Evolutionary conservation across 2,888 invertebrate genomes (phyloP), one percentile per base, ranked within the genome.

Genomic region (Agonum fuliginosum): DNA sequence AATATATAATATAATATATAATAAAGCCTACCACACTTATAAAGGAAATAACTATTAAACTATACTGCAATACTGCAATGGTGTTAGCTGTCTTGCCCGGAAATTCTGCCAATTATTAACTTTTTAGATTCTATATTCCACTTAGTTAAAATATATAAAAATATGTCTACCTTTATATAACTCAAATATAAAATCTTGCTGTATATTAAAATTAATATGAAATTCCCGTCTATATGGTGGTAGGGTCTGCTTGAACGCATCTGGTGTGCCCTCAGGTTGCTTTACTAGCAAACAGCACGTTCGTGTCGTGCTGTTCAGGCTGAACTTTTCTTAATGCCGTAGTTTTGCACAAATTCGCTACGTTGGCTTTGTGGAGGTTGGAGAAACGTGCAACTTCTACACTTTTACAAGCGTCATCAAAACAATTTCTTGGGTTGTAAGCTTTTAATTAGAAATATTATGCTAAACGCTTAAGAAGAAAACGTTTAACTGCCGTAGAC

Each of bases 261-360:
- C 46, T 17, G 6, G 19, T 46, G 17, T 8, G 17, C 14, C 46
- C 46, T 6, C 46, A 46, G 46, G 46, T 46, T 46, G 46, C 46
- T 46, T 46, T 46, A 17, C 17, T 17, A 12, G 46, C 46, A 46
- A 46, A 46, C 46, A 46, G 19, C 46, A 17, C 17, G 46, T 46
- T 17, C 46, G 17, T 14, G 4, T 46, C 46, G 17, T 46, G 46
- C 17, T 17, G 46, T 46, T 46, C 46, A 17, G 14, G 1, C 46
- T 46, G 17, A 46, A 46, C 46, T 46, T 14, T 37, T 37, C 37
- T 17, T 46, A 46, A 46, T 46, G 19, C 46, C 8, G 1, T 8
- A 46, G 17, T 46, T 46, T 46, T 17, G 46, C 46, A 46, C 46
- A 17, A 17, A 17, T 46, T 46, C 17, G 46, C 46, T 46, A 17